A percentile compares a stretch with the other conserved stretches of the same genome.
phyloP scores from a whole-genome alignment of 2,113 vertebrate genomes.

The Puntigrus tetrazona region DNA sequence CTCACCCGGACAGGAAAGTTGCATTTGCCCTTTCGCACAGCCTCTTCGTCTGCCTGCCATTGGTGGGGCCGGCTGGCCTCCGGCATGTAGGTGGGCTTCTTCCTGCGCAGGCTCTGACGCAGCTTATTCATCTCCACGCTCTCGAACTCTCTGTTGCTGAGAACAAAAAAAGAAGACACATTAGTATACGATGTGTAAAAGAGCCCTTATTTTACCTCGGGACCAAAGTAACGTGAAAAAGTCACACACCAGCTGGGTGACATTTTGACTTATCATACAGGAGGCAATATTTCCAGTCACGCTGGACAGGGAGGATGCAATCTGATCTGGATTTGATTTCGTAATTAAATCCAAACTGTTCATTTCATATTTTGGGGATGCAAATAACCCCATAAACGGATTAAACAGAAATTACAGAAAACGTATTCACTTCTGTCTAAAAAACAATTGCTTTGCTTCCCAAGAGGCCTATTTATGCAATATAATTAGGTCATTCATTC shows the following conservation, averaged over 20 bases:
- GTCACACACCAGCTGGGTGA: neutral
- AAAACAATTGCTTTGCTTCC: neutral
- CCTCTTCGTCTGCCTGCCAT: conserved; percentile 91
- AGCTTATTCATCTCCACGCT: conserved; percentile 93
- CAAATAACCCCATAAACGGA: neutral
- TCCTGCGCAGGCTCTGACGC: conserved; percentile 89
- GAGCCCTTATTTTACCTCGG: neutral
- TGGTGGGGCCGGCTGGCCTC: conserved; percentile 91
- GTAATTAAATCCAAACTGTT: neutral
- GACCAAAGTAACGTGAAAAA: neutral
- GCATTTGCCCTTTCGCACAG: conserved; percentile 88
- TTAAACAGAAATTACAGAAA: conserved; percentile 7
- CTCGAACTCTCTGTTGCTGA: conserved; percentile 76
- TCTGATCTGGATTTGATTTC: neutral
- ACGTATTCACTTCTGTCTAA: neutral
- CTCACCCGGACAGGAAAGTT: conserved; percentile 89
- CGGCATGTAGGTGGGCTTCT: conserved; percentile 87
- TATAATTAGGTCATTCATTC: conserved; percentile 67
- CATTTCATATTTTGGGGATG: neutral
- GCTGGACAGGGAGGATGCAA: neutral
- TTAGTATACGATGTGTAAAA: neutral
- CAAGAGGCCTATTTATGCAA: conserved; percentile 36
- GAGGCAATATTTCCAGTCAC: neutral
- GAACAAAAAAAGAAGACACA: conserved; percentile 20
- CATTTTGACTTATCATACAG: neutral